Base-by-base conservation (phyloP, 2,113 vertebrate species). In the Polyodon spathula region DNA sequence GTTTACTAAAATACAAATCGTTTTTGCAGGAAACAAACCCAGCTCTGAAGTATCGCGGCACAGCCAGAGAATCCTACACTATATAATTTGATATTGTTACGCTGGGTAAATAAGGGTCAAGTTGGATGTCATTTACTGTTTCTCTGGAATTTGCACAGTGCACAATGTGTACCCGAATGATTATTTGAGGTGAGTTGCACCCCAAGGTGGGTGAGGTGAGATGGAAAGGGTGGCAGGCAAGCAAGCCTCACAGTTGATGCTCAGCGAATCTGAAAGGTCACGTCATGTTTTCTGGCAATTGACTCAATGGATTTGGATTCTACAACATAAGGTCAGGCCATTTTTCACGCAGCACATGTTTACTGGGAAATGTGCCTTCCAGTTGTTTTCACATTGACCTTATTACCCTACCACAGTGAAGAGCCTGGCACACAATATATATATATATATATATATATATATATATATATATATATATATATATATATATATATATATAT, bases 241-340 rank as follows among this genome's bases (percentile, higher is more conserved):
- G 91, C 82, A 83, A 85, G 83, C 83, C 85, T 89, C 87, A 83
- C 64, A 59, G 71, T 81, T 92, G 86, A 93, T 90, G 89, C 84
- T 92, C 89, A 91, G 86, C 91, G 88, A 88, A 83, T 95, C 87
- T 87, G 89, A 97, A 95, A 97, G 93, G 93, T 95, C 93, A 89
- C 89, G 89, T 92, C 92, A 85, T 91, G 91, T 95, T 97, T 95
- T 91, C 90, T 88, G 87, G 90, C 92, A 92, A 93, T 93, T 95
- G 95, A 93, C 91, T 93, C 90, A 72, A 89, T 92, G 92, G 90
- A 84, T 93, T 93, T 92, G 89, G 87, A 92, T 89, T 89, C 87
- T 88, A 89, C 85, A 88, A 80, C 87, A 86, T 88, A 90, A 89
- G 91, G 92, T 90, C 62, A 64, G 83, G 86, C 88, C 71, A 72